Conservation (phyloP, 2,797 vertebrate species). For the Phoebastria nigripes region DNA sequence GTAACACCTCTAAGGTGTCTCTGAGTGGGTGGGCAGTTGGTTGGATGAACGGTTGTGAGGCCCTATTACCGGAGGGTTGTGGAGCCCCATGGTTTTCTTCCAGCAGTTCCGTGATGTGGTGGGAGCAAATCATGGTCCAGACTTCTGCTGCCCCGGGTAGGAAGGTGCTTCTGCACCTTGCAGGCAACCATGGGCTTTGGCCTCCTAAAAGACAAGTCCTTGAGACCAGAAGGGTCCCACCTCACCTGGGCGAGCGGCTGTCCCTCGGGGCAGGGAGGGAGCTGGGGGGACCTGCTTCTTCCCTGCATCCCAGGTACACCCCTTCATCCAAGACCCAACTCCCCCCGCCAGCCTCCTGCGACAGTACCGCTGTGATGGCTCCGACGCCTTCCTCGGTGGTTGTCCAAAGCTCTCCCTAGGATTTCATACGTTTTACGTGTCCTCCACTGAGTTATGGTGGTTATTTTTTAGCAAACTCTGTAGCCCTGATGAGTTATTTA, state of each 20-base stretch:
- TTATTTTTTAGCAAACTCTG: not conserved
- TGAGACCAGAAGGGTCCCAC: not conserved
- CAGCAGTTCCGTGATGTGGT: not conserved
- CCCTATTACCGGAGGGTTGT: rapidly evolving
- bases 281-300: not conserved
- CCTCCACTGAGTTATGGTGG: not conserved
- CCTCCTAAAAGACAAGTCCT: not conserved
- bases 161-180: not conserved
- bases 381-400: rapidly evolving
- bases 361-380: not conserved
- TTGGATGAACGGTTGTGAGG: not conserved
- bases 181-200: not conserved
- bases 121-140: not conserved
- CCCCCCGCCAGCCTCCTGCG: not conserved
- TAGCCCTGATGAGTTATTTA: constrained; percentile 22
- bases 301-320: not conserved
- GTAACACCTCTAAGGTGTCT: not conserved
- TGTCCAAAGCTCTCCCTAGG: not conserved
- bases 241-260: rapidly evolving
- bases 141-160: not conserved
- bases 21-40: not conserved
- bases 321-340: not conserved
- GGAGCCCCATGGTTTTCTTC: not conserved
- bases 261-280: not conserved
- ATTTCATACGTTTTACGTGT: not conserved